Evolutionary conservation across 2,797 vertebrate species (phyloP).

Genomic region (Carcharodon carcharias): DNA sequence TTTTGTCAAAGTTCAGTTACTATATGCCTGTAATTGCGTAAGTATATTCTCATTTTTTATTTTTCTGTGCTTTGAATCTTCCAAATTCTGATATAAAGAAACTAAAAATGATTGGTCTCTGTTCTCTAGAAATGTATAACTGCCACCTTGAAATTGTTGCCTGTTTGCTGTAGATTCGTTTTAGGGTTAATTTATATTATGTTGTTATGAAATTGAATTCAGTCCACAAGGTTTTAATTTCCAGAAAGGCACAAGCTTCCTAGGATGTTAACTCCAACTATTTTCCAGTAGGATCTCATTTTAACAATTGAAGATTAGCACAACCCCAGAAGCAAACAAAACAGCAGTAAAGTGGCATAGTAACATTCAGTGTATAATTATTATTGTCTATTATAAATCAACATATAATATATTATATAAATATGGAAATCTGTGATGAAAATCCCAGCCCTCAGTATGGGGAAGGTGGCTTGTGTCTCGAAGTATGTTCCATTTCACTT

Average conservation of each 20-base stretch:
- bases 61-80: not conserved
- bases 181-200: not conserved
- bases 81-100: not conserved
- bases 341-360: too few relatives aligned
- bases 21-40: conserved; percentile 29
- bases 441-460: too few relatives aligned
- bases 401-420: too few relatives aligned
- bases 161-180: too few relatives aligned
- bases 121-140: not conserved
- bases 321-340: too few relatives aligned
- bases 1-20: not conserved
- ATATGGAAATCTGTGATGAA: too few relatives aligned
- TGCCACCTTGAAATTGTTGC: not conserved
- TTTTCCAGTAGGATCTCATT: not conserved
- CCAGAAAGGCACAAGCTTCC: not conserved
- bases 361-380: too few relatives aligned
- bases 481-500: too few relatives aligned
- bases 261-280: not conserved
- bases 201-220: not conserved
- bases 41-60: conserved; percentile 10
- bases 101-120: not conserved
- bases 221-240: not conserved
- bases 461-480: too few relatives aligned
- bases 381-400: too few relatives aligned
- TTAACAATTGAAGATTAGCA: too few relatives aligned